phyloP scores from a whole-genome alignment of 2,888 invertebrate species.

The Dexiosoma caninum region DNA sequence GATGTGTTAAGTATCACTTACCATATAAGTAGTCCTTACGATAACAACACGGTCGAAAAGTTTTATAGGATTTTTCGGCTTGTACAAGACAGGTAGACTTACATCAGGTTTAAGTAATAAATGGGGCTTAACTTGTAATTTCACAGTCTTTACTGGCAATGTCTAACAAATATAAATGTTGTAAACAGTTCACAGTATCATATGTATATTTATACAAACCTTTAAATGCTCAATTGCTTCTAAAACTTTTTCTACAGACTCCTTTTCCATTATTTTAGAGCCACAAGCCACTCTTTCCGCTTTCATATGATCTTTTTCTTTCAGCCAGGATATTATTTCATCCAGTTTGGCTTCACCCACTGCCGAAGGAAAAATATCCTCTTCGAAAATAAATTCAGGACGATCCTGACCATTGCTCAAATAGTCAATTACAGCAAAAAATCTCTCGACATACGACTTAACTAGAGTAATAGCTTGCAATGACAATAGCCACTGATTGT shows the following conservation, averaged over 20 bases:
- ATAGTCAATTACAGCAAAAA: constrained; percentile 85
- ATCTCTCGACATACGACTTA: constrained; percentile 83
- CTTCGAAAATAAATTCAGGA: constrained; percentile 82
- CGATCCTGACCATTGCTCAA: constrained; percentile 77
- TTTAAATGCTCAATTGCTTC: constrained; percentile 77
- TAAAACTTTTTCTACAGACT: constrained; percentile 79
- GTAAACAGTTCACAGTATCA: constrained; percentile 63
- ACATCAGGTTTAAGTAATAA: constrained; percentile 81
- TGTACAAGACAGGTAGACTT: constrained; percentile 78
- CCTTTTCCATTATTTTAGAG: constrained; percentile 84
- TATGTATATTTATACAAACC: constrained; percentile 65
- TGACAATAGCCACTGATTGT: constrained; percentile 90
- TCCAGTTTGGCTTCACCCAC: constrained; percentile 76
- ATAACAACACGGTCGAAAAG: constrained; percentile 92
- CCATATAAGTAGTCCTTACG: constrained; percentile 85
- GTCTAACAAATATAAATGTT: constrained; percentile 60
- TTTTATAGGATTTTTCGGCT: constrained; percentile 65
- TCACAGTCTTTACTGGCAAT: constrained; percentile 79
- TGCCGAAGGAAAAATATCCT: constrained; percentile 82
- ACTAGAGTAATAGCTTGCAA: constrained; percentile 85
- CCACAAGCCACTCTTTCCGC: constrained; percentile 84
- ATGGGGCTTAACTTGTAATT: constrained; percentile 88
- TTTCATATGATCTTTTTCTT: constrained; percentile 82
- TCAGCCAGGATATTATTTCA: constrained; percentile 84
- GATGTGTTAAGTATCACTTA: constrained; percentile 52